Evolutionary conservation across 2,113 vertebrate species (phyloP).

Genomic region (Bagarius yarrelli): DNA sequence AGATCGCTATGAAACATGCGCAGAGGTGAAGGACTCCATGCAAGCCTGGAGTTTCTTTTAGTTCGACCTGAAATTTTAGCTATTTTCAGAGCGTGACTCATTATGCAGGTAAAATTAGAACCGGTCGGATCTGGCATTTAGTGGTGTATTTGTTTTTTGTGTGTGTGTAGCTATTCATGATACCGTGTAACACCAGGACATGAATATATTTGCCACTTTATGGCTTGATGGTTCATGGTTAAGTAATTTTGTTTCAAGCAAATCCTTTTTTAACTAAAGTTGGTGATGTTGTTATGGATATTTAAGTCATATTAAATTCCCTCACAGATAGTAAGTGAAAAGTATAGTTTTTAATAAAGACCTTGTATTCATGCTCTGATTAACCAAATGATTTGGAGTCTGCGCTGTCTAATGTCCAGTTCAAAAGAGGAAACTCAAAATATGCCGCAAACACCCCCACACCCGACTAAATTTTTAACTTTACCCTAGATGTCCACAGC

Average conservation of each 20-base stretch:
- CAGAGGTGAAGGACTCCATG: neutral
- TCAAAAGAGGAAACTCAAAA: slow-evolving; percentile 26
- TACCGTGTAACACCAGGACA: neutral
- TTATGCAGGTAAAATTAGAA: slow-evolving; percentile 28
- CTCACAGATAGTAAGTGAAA: too few species aligned
- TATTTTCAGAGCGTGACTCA: slow-evolving; percentile 20
- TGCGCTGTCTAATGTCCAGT: slow-evolving; percentile 17
- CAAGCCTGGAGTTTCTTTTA: slow-evolving; percentile 15
- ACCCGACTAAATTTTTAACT: slow-evolving; percentile 16
- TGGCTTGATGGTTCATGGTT: neutral
- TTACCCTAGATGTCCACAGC: slow-evolving; percentile 35
- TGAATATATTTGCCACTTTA: slow-evolving; percentile 1
- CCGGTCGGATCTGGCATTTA: slow-evolving; percentile 4
- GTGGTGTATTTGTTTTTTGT: neutral
- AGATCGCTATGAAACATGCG: slow-evolving; percentile 16
- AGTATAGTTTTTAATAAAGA: too few species aligned
- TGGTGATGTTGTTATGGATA: neutral
- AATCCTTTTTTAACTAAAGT: neutral
- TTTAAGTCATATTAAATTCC: neutral
- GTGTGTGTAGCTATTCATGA: neutral
- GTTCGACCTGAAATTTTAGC: slow-evolving; percentile 22
- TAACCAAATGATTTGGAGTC: slow-evolving; percentile 37
- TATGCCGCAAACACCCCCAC: neutral
- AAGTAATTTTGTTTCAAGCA: neutral
- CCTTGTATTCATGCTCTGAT: slow-evolving; percentile 43